phyloP scores from a whole-genome alignment of 2,797 vertebrate genomes.

The Lepidocolaptes lacrymiger region DNA sequence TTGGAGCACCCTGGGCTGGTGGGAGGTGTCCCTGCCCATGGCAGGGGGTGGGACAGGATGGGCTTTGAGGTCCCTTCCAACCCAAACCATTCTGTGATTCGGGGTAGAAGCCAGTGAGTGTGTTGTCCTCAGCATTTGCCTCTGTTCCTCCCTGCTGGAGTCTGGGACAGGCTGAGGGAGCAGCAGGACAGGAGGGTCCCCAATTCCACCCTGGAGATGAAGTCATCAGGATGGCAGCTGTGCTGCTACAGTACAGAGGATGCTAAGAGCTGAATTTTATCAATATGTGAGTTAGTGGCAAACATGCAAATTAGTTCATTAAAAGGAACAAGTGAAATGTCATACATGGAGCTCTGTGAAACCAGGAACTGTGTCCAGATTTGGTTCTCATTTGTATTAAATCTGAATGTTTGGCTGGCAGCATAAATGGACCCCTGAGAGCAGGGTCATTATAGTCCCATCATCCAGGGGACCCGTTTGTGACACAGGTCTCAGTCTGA shows the following conservation, averaged over 20 bases:
- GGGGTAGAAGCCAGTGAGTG: background rate
- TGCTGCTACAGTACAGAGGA: background rate
- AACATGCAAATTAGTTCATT: constrained; percentile 3
- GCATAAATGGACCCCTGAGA: background rate
- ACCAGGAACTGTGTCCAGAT: background rate
- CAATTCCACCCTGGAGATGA: background rate
- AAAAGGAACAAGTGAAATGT: background rate
- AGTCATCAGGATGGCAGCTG: background rate
- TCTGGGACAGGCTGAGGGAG: background rate
- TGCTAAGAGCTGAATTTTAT: background rate
- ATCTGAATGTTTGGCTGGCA: background rate
- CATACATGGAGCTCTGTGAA: background rate
- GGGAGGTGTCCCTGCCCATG: background rate
- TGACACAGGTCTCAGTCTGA: background rate
- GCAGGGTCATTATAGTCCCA: background rate
- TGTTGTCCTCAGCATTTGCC: background rate
- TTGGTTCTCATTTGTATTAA: background rate
- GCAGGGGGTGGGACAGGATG: background rate
- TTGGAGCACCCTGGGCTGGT: background rate
- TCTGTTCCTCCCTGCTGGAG: background rate
- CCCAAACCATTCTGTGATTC: background rate
- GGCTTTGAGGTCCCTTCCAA: background rate
- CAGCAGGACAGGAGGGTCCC: background rate
- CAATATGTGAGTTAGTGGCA: background rate
- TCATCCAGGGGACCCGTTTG: background rate